Evolutionary conservation across 2,888 invertebrate species (phyloP), one percentile per base, ranked within the genome.

Genomic region (Latheticus oryzae): DNA sequence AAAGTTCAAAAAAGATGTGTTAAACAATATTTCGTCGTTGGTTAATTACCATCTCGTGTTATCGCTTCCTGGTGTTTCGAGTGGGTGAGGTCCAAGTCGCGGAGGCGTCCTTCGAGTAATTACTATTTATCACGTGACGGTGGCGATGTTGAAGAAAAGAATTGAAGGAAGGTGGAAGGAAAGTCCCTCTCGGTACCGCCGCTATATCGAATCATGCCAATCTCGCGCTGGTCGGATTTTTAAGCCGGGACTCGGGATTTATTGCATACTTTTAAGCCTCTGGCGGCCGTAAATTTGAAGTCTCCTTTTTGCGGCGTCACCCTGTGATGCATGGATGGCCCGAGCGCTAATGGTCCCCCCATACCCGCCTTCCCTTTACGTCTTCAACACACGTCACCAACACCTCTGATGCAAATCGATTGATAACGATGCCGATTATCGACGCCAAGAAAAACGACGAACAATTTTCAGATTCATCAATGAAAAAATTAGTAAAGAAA

Each of bases 181-280:
- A 21, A 55, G 61, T 60, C 43, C 16, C 16, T 28, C 15, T 23
- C 43, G 35, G 35, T 33, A 35, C 47, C 24, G 45, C 54, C 38
- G 19, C 45, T 32, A 70, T 72, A 73, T 73, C 74, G 73, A 73
- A 72, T 72, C 70, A 73, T 75, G 74, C 73, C 74, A 74, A 75
- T 73, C 73, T 74, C 71, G 60, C 68, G 66, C 68, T 67, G 62
- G 66, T 65, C 64, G 71, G 71, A 73, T 78, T 78, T 78, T 78
- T 78, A 76, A 78, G 76, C 76, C 71, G 67, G 66, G 66, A 64
- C 69, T 66, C 69, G 72, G 76, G 76, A 79, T 79, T 79, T 79
- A 79, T 78, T 76, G 78, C 78, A 76, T 76, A 78, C 77, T 79
- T 79, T 79, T 79, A 79, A 79, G 79, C 78, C 78, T 75, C 75